Evolutionary conservation across 2,888 invertebrate genomes (phyloP).

Genomic region (Malthinus seriepunctatus): DNA sequence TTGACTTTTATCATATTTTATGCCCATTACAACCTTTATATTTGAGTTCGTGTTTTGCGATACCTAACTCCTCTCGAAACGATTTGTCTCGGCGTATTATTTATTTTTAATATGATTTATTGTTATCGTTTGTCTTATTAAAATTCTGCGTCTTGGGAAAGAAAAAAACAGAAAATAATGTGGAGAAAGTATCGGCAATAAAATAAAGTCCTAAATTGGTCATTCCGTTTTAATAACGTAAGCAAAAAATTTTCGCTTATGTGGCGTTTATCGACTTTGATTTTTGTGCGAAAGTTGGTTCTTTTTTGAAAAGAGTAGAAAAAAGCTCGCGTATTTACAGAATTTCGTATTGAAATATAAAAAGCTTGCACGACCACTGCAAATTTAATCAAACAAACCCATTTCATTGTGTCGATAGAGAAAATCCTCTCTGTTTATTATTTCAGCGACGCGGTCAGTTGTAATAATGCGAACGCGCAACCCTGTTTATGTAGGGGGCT

Average conservation of each 20-base stretch:
- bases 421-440: constrained; percentile 37
- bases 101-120: too few species aligned
- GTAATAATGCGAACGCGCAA: constrained; percentile 33
- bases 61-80: too few species aligned
- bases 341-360: constrained; percentile 25
- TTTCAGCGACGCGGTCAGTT: constrained; percentile 38
- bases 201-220: background rate
- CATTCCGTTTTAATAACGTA: constrained; percentile 1
- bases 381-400: constrained; percentile 39
- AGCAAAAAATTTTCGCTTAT: constrained; percentile 1
- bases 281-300: background rate
- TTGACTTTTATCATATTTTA: constrained; percentile 8
- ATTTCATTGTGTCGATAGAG: constrained; percentile 37
- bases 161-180: too few species aligned
- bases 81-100: too few species aligned
- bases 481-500: constrained; percentile 30
- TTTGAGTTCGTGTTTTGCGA: background rate
- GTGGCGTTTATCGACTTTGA: background rate
- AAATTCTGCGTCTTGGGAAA: too few species aligned
- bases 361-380: constrained; percentile 30
- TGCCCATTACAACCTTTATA: background rate
- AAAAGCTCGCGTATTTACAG: constrained; percentile 19
- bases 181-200: too few species aligned
- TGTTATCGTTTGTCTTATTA: too few species aligned
- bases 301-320: background rate